Conservation (phyloP, 2,888 invertebrate genomes). For the Heliconius aoede region DNA sequence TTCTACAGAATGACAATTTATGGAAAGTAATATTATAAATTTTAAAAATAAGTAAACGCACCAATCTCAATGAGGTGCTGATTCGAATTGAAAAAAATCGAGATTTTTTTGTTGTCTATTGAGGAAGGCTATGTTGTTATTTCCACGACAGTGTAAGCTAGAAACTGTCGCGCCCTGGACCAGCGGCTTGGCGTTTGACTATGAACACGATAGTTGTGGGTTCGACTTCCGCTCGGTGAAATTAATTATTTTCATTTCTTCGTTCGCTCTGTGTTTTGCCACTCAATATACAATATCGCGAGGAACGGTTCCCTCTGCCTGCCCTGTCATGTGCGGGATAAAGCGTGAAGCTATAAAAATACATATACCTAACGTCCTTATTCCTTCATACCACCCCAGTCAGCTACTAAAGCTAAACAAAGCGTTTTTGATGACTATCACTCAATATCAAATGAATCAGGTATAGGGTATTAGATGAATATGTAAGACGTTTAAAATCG, state of each 20-base stretch:
- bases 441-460: constrained; percentile 34
- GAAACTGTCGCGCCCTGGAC: too few species aligned
- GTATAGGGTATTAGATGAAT: constrained; percentile 58
- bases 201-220: background rate
- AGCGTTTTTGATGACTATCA: constrained; percentile 42
- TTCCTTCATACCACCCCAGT: constrained; percentile 3
- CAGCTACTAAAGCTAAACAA: constrained; percentile 34
- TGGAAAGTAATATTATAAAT: too few species aligned
- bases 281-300: background rate
- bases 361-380: background rate
- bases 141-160: too few species aligned
- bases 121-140: too few species aligned
- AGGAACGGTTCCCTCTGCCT: background rate
- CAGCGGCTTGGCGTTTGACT: background rate
- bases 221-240: background rate
- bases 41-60: too few species aligned
- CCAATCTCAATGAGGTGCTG: too few species aligned
- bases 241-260: background rate
- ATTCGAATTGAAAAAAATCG: too few species aligned
- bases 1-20: too few species aligned
- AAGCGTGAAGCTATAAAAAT: background rate
- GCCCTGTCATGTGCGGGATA: background rate
- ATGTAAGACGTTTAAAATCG: constrained; percentile 69
- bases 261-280: background rate
- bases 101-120: too few species aligned